Percentiles rank a stretch among this genome's conserved stretches.
These are phyloP conservation scores for Synodontis membranacea DNA, from an alignment of 2,113 vertebrate genomes.

Conservation along the genomic window DNA sequence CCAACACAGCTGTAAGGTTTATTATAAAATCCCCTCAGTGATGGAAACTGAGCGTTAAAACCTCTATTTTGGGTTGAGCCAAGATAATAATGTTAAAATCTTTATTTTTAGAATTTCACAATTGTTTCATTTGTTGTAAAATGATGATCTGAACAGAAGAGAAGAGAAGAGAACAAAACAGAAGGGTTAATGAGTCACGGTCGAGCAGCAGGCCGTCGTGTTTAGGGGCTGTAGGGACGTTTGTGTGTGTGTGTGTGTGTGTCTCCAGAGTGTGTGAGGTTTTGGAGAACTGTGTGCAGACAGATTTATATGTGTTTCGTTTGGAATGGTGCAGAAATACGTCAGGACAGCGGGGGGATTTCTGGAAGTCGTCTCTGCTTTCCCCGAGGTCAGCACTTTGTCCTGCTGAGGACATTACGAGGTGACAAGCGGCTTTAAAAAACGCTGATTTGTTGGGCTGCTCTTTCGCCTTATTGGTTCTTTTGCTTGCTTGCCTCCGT, in stretches of 20 bases:
- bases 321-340: constrained; percentile 70
- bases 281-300: constrained; percentile 64
- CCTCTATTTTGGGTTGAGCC: background rate
- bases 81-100: background rate
- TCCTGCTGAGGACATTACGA: constrained; percentile 69
- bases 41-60: background rate
- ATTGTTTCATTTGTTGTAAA: background rate
- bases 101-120: background rate
- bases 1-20: background rate
- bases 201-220: constrained; percentile 7
- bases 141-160: background rate
- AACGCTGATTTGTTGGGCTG: constrained; percentile 62
- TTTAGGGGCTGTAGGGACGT: background rate
- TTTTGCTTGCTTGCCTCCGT: constrained; percentile 6
- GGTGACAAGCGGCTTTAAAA: constrained; percentile 75
- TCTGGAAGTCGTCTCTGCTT: constrained; percentile 71
- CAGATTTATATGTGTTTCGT: constrained; percentile 75
- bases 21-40: background rate
- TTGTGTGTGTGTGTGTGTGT: constrained; percentile 58
- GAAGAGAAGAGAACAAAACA: background rate
- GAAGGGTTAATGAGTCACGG: constrained; percentile 11
- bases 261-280: constrained; percentile 48
- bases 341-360: constrained; percentile 65
- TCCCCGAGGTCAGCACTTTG: constrained; percentile 74
- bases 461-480: constrained; percentile 46